Conservation (phyloP, 2,888 invertebrate genomes). For the Torymus tubicola region DNA sequence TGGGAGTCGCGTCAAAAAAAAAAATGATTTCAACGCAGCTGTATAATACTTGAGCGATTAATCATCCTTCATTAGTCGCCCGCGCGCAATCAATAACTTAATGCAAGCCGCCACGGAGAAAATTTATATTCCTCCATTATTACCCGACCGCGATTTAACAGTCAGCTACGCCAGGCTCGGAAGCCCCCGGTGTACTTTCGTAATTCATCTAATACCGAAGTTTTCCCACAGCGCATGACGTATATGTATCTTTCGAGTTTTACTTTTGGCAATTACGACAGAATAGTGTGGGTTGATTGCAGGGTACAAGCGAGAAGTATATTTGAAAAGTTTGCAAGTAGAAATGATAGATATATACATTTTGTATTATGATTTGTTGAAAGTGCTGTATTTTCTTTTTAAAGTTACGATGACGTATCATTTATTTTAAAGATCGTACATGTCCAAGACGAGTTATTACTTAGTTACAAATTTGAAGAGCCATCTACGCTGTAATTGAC, state of each 20-base stretch:
- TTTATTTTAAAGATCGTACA: too few species aligned
- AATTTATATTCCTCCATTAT: constrained; percentile 35
- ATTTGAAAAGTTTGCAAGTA: too few species aligned
- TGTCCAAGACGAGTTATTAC: too few species aligned
- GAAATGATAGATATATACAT: too few species aligned
- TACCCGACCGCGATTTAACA: constrained; percentile 27
- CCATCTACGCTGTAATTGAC: too few species aligned
- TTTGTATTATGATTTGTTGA: too few species aligned
- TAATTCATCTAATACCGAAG: not conserved
- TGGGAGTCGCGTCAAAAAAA: not conserved
- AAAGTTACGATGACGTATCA: too few species aligned
- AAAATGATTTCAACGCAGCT: constrained; percentile 24
- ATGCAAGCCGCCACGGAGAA: not conserved
- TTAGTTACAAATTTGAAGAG: too few species aligned
- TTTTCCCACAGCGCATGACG: too few species aligned
- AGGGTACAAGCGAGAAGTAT: too few species aligned
- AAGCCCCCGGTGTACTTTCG: not conserved
- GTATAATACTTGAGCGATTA: constrained; percentile 33
- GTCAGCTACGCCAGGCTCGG: not conserved
- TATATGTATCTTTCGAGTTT: not conserved
- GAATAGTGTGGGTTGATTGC: too few species aligned
- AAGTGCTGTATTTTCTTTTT: too few species aligned
- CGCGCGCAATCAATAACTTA: constrained; percentile 43
- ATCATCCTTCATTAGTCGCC: constrained; percentile 46
- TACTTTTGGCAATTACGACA: not conserved